Evolutionary conservation across 1,140 invertebrate species (phyloP).

Genomic region (Proctacanthus coquilletti): DNA sequence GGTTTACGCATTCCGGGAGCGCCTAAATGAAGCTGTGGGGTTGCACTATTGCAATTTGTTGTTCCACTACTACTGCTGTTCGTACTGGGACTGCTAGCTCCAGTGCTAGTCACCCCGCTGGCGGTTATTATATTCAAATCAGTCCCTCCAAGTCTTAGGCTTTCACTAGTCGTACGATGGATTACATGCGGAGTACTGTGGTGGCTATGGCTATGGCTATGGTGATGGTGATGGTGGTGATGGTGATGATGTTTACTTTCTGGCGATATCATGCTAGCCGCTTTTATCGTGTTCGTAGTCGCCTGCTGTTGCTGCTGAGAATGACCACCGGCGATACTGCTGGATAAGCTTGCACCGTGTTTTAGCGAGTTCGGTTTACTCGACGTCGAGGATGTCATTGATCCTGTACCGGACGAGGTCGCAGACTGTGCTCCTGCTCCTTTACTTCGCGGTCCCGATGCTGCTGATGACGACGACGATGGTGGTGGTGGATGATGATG

Average conservation of each 20-base stretch:
- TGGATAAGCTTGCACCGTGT: no score
- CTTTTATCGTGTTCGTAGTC: no score
- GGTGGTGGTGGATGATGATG: constrained; percentile 20
- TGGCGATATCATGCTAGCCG: no score
- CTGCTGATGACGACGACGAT: constrained; percentile 6
- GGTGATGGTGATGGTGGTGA: constrained; percentile 10
- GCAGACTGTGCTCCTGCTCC: not conserved
- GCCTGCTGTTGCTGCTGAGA: constrained; percentile 8
- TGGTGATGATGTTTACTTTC: constrained; percentile 17
- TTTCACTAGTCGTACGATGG: constrained; percentile 61
- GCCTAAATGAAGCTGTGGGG: not conserved
- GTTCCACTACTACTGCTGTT: constrained; percentile 3
- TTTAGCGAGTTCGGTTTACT: no score
- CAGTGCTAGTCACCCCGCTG: no score
- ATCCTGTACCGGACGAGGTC: no score
- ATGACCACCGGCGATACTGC: no score
- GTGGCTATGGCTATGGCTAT: constrained; percentile 4
- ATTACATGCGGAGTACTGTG: constrained; percentile 35
- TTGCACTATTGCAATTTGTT: not conserved
- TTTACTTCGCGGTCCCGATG: constrained; percentile 11
- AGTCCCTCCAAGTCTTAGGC: constrained; percentile 48
- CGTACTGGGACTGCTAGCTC: not conserved
- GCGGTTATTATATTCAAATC: no score
- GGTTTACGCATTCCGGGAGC: constrained; percentile 15
- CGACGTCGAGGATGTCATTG: no score